These are phyloP conservation scores for Glyphotaelius pellucidus DNA, from an alignment of 2,888 invertebrate species.

Conservation along the genomic window DNA sequence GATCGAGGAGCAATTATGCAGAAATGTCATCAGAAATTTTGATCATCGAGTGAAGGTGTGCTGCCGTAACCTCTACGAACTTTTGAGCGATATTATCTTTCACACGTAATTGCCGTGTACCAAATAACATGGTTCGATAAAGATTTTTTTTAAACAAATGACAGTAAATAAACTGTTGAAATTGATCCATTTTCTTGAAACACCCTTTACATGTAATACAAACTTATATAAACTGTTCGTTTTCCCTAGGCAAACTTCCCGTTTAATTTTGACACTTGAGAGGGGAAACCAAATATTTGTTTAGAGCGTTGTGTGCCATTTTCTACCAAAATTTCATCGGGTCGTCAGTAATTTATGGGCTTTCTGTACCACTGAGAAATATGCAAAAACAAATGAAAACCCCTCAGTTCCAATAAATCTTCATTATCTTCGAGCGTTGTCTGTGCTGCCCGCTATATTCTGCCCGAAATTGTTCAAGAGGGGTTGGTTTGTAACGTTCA, in stretches of 20 bases:
- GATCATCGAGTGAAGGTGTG: too few relatives aligned
- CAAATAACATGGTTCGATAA: too few relatives aligned
- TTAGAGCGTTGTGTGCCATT: background rate
- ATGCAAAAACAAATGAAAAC: background rate
- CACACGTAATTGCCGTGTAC: too few relatives aligned
- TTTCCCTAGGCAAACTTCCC: background rate
- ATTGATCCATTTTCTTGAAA: too few relatives aligned
- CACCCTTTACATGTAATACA: background rate
- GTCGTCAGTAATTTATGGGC: background rate
- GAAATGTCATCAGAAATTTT: too few relatives aligned
- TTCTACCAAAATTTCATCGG: background rate
- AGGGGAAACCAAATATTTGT: background rate
- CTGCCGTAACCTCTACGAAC: too few relatives aligned
- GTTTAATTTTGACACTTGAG: background rate
- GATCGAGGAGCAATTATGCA: too few relatives aligned
- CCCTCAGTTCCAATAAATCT: background rate
- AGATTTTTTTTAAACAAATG: too few relatives aligned
- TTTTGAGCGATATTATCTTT: too few relatives aligned
- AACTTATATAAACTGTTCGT: background rate
- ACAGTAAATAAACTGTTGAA: too few relatives aligned
- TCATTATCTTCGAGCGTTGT: background rate
- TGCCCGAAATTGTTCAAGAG: background rate
- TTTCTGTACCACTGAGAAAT: background rate
- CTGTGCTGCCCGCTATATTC: background rate
- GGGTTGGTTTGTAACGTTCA: background rate